Evolutionary conservation across 2,113 vertebrate genomes (phyloP).

Genomic region (Paracanthobrama guichenoti): DNA sequence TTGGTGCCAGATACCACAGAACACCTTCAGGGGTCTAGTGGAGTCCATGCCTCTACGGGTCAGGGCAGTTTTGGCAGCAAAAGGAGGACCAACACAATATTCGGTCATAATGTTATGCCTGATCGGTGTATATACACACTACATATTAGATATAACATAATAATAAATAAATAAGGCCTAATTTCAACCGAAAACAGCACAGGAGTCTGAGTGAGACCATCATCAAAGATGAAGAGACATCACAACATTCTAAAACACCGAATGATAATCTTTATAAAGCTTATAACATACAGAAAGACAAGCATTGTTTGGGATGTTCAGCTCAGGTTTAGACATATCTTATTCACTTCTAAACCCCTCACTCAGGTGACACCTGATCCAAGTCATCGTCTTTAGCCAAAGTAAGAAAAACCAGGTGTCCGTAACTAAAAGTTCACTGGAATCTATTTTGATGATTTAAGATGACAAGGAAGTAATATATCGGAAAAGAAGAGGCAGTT

Average conservation of each 20-base stretch:
- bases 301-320: constrained; percentile 14
- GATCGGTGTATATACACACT: no score
- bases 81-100: no score
- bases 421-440: constrained; percentile 35
- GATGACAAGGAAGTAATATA: constrained; percentile 51
- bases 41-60: no score
- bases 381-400: not conserved
- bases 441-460: constrained; percentile 49
- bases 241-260: constrained; percentile 27
- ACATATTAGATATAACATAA: not conserved
- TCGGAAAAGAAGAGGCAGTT: constrained; percentile 41
- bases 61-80: no score
- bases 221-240: constrained; percentile 45
- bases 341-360: not conserved
- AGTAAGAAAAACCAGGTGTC: constrained; percentile 33
- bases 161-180: not conserved
- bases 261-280: not conserved
- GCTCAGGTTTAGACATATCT: constrained; percentile 2
- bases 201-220: not conserved
- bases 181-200: not conserved
- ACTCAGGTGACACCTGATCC: constrained; percentile 40
- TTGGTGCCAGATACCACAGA: no score
- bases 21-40: no score
- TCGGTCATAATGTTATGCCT: no score
- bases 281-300: constrained; percentile 29